Evolutionary conservation across 2,888 invertebrate species (phyloP).

Genomic region (Tiliacea citrago): DNA sequence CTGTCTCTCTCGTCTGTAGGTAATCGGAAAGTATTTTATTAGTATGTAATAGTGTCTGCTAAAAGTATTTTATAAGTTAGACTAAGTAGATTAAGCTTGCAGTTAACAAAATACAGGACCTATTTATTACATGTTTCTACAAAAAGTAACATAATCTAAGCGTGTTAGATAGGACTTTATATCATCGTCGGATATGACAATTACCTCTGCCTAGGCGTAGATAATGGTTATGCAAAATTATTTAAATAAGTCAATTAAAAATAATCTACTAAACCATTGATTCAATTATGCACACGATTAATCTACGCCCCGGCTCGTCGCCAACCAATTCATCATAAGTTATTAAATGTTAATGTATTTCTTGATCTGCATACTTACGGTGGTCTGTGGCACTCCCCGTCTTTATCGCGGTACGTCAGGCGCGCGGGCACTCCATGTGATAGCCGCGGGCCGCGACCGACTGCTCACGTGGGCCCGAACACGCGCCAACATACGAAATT

Average conservation of each 20-base stretch:
- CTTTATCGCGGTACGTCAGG: conserved; percentile 82
- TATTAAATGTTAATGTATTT: conserved; percentile 60
- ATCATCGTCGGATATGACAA: conserved; percentile 10
- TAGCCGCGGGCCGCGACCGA: conserved; percentile 84
- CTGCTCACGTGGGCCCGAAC: conserved; percentile 64
- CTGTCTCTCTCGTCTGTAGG: too few relatives aligned
- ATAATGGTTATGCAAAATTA: conserved; percentile 42
- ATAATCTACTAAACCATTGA: conserved; percentile 36
- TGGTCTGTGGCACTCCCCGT: conserved; percentile 80
- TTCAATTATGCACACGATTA: conserved; percentile 53
- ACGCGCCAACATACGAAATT: conserved; percentile 77
- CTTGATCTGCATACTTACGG: conserved; percentile 69
- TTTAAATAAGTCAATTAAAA: conserved; percentile 40
- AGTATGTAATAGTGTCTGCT: background rate
- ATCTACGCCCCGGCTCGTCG: conserved; percentile 38
- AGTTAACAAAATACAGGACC: background rate
- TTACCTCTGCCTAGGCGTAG: background rate
- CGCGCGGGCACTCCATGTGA: conserved; percentile 87
- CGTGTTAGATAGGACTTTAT: background rate
- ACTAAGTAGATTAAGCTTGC: background rate
- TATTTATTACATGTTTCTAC: background rate
- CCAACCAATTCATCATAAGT: conserved; percentile 44
- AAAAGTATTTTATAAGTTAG: background rate
- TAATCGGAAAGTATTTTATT: background rate
- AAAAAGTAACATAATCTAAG: background rate